Evolutionary conservation across 1,140 invertebrate genomes (phyloP).

Genomic region (Drosophila micromelanica): DNA sequence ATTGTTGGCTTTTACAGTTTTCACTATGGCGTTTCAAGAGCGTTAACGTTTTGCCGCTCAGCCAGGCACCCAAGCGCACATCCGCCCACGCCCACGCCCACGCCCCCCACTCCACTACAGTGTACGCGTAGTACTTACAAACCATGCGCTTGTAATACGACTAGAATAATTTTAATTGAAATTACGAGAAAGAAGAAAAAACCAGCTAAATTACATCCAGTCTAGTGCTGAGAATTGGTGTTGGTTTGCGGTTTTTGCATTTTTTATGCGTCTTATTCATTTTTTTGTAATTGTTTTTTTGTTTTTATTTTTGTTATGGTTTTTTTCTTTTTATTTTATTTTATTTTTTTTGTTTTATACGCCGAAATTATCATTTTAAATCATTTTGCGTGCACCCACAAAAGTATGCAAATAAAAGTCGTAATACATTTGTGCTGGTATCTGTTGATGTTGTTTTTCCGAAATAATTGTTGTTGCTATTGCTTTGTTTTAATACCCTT

Average conservation of each 20-base stretch:
- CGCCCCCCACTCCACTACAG: not conserved
- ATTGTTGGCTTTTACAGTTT: conserved; percentile 63
- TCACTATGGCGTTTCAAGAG: not conserved
- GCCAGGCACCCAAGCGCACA: conserved; percentile 1
- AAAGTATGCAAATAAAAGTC: conserved; percentile 77
- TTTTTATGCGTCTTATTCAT: conserved; percentile 17
- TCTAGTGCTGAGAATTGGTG: conserved; percentile 23
- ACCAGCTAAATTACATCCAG: conserved; percentile 61
- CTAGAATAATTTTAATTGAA: conserved; percentile 80
- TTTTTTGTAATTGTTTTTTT: conserved; percentile 8
- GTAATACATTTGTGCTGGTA: conserved; percentile 62
- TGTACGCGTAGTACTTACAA: conserved; percentile 7
- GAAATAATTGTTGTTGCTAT: conserved; percentile 15
- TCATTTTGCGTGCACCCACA: conserved; percentile 72
- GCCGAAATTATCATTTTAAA: conserved; percentile 75
- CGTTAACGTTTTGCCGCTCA: conserved; percentile 11
- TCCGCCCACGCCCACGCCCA: not conserved
- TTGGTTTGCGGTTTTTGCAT: conserved; percentile 21
- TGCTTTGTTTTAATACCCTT: conserved; percentile 25
- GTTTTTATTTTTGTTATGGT: conserved; percentile 5
- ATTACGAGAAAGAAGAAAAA: conserved; percentile 53
- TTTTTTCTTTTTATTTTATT: conserved; percentile 21
- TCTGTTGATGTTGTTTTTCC: conserved; percentile 25
- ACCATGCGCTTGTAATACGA: conserved; percentile 43
- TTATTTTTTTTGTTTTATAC: conserved; percentile 18